Evolutionary conservation across 2,888 invertebrate genomes (phyloP), one percentile per base, ranked within the genome.

Genomic region (Diaphora mendica): DNA sequence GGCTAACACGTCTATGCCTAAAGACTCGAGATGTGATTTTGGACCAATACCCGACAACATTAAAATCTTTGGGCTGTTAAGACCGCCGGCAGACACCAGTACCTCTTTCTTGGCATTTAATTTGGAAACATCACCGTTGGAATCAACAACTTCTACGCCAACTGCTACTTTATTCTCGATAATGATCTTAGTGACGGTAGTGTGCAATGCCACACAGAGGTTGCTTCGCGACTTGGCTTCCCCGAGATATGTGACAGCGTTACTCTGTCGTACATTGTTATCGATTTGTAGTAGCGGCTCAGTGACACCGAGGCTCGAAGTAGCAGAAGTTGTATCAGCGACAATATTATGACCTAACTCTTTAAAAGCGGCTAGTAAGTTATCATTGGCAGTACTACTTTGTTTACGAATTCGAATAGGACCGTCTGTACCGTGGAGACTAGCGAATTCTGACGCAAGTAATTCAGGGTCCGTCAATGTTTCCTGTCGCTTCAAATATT

Each of bases 401-500:
- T 82, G n/a, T 65, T 76, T 72, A 17, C 11, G 3, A 39, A 84
- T 70, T 15, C 74, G 65, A 20, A 82, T 30, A 42, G 73, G 73
- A 11, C 83, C 83, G 0, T 73, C 11, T 0, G 73, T 78, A 11
- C 83, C 83, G 20, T 84, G 79, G 1, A 77, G 67, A 1, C 64
- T 0, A 23, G 64, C 75, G 15, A 1, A 73, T 3, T 44, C 0
- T 4, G 72, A 48, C 0, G 11, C 15, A 0, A 86, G 59, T 8
- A 91, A 82, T 1, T 68, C 79, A 11, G n/a, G 0, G 39, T 89
- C 89, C 44, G 68, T 65, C 23, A 88, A 74, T 0, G 81, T 82
- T 86, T 92, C 91, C n/a, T 82, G 78, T 75, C 86, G 90, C 5
- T 79, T 84, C 42, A 90, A 89, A 75, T 88, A 91, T 39, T 35